Evolutionary conservation across 2,797 vertebrate genomes (phyloP), one percentile per base, ranked within the genome.

Genomic region (Catamblyrhynchus diadema): DNA sequence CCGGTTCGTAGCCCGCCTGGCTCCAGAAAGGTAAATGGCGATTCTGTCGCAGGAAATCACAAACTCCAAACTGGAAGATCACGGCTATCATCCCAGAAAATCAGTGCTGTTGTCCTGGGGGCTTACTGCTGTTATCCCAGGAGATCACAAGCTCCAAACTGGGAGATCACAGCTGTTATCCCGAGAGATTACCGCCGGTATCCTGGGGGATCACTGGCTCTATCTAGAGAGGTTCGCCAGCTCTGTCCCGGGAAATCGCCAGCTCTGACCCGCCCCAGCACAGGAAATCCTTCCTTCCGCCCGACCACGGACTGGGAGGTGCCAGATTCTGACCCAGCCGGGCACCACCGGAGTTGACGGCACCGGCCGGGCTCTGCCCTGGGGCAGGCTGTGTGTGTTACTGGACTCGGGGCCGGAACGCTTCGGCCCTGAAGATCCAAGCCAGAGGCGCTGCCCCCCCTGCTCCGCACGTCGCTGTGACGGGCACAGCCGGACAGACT

Each of bases 1-100:
- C 3, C 1, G 32, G 73, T 77, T 77, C 73, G 59, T 64, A 4
- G 6, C 73, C 20, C 6, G 25, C 32, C 24, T 6, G 24, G 12
- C 14, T 2, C 8, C 17, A 10, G 5, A 19, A 10, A 22, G n/a
- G 19, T 18, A 12, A 3, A 1, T 7, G 3, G 12, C 5, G 4
- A 16, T 6, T 22, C 37, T 18, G 0, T 9, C 71, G 22, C 17
- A 10, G 33, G 28, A 20, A 16, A 17, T 22, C 22, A 16, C 8
- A 10, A 20, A 3, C 18, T 66, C 25, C 41, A 14, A 27, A 20
- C 6, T 4, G 19, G 20, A 32, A 54, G 21, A 54, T 54, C 53
- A 33, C 20, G 8, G 53, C 53, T 22, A 6, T 56, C n/a, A 56
- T 24, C 10, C 33, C n/a, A 45, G 45, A 12, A 23, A 45, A 47